A percentile compares a stretch with the other conserved stretches of the same genome.
These are phyloP conservation scores for Stichodactyla helianthus DNA, from an alignment of 64 coral and sea anemone species.

Conservation along the genomic window DNA sequence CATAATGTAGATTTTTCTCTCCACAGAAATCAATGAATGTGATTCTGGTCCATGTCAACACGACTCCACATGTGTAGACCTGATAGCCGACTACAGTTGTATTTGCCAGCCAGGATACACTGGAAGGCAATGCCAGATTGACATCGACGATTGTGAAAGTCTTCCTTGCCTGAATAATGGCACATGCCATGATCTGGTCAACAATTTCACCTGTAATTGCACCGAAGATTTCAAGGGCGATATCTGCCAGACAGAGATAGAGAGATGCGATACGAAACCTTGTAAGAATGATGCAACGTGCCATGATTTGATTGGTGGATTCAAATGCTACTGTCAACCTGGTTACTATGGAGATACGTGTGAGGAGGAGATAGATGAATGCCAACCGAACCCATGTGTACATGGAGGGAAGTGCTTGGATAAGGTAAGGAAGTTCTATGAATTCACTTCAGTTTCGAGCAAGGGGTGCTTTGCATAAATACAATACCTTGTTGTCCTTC, in stretches of 20 bases:
- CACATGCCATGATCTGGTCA: constrained; percentile 58
- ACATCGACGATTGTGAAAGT: constrained; percentile 72
- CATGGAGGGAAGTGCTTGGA: constrained; percentile 24
- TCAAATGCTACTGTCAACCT: constrained; percentile 3
- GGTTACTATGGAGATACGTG: constrained; percentile 28
- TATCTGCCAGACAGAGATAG: constrained; percentile 43
- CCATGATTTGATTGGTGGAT: constrained; percentile 21
- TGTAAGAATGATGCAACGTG: constrained; percentile 55
- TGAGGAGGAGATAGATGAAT: constrained; percentile 31
- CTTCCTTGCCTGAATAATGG: constrained; percentile 66
- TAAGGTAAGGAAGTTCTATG: neutral
- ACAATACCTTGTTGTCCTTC: too few relatives aligned
- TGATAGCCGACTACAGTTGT: constrained; percentile 44
- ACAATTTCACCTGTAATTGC: constrained; percentile 62
- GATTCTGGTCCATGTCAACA: constrained; percentile 52
- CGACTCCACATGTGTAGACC: constrained; percentile 48
- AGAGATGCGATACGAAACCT: neutral
- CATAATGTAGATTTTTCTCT: neutral
- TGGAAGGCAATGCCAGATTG: constrained; percentile 46
- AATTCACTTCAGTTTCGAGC: too few relatives aligned
- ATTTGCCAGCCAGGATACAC: constrained; percentile 39
- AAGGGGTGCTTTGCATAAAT: too few relatives aligned
- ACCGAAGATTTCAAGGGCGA: constrained; percentile 44
- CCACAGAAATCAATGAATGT: constrained; percentile 62
- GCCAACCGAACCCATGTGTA: constrained; percentile 19